Percentiles rank a stretch among this genome's conserved stretches.
Conservation (phyloP, 2,888 invertebrate genomes). For the Tolmerus cingulatus region DNA sequence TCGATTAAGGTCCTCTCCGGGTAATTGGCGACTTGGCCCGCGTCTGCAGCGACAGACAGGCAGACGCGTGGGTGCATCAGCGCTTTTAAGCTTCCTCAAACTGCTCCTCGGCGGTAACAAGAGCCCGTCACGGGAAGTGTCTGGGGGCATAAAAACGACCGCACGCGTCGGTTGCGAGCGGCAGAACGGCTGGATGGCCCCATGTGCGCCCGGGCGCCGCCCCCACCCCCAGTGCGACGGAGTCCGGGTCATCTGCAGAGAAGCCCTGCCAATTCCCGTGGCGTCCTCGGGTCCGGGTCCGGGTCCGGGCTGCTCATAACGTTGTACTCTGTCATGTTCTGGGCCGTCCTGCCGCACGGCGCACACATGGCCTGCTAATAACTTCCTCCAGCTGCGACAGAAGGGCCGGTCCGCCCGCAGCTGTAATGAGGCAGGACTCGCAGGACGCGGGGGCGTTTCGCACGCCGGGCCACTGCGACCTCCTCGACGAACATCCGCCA, state of each 20-base stretch:
- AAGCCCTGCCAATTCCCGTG: background rate
- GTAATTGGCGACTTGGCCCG: background rate
- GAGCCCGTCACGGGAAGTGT: background rate
- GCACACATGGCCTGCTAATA: slow-evolving; percentile 36
- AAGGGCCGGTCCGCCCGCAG: background rate
- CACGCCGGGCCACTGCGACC: background rate
- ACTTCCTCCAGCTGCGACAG: slow-evolving; percentile 23
- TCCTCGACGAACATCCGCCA: background rate
- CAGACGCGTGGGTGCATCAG: background rate
- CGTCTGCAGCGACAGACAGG: background rate
- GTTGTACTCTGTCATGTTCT: slow-evolving; percentile 12
- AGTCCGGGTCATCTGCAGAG: background rate
- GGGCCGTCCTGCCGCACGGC: background rate
- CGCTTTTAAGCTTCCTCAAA: background rate
- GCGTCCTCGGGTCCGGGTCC: background rate
- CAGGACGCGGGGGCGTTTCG: slow-evolving; percentile 2
- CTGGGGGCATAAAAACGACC: slow-evolving; percentile 28
- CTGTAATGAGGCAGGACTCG: slow-evolving; percentile 5
- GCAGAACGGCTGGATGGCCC: background rate
- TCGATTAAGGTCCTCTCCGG: background rate
- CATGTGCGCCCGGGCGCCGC: background rate
- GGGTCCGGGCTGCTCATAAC: background rate
- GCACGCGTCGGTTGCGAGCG: slow-evolving; percentile 21
- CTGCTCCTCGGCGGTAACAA: background rate
- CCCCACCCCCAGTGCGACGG: background rate